Evolutionary conservation across 2,797 vertebrate species (phyloP), one percentile per base, ranked within the genome.

Genomic region (Eidolon dupreanum): DNA sequence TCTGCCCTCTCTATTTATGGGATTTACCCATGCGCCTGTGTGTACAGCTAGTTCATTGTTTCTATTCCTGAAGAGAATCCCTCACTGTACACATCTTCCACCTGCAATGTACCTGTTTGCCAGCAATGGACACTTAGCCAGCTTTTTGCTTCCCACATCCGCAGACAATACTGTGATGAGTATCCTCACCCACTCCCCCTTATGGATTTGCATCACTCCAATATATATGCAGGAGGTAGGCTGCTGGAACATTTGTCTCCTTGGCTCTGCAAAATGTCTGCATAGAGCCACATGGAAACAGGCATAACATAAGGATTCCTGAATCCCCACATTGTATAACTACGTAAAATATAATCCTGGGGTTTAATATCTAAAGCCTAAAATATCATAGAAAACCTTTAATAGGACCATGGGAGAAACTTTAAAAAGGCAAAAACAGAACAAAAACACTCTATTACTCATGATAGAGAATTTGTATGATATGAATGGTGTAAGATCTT

Each of bases 341-440:
- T 71, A 55, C 53, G 83, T 74, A 74, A 81, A n/a, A 53, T 13
- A 43, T 11, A 88, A 61, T 41, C 28, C n/a, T 49, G 31, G 7
- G 33, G 33, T n/a, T 94, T 73, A 89, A 82, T 38, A 83, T 63
- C 38, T 82, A 88, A 93, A 46, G 6, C 15, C 77, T 86, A 49
- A 87, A 63, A 74, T 83, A 43, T n/a, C 75, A n/a, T 19, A 90
- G 63, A 79, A 90, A 92, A 75, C 66, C 41, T 89, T 53, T 43
- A 8, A 17, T 79, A 13, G 43, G 41, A 66, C 71, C 38, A 6
- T n/a, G 55, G 53, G 53, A 68, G 3, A 51, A 59, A 57, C 6
- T 24, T 81, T 75, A 1, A 55, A 49, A 49, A 49, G 49, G 49
- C 49, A 41, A 55, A 22, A 19, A 31, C 12, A 20, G 41, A 55